Percentiles rank a stretch among this genome's conserved stretches.
Conservation (phyloP, 2,797 vertebrate species). For the Percopsis omiscomaycus region DNA sequence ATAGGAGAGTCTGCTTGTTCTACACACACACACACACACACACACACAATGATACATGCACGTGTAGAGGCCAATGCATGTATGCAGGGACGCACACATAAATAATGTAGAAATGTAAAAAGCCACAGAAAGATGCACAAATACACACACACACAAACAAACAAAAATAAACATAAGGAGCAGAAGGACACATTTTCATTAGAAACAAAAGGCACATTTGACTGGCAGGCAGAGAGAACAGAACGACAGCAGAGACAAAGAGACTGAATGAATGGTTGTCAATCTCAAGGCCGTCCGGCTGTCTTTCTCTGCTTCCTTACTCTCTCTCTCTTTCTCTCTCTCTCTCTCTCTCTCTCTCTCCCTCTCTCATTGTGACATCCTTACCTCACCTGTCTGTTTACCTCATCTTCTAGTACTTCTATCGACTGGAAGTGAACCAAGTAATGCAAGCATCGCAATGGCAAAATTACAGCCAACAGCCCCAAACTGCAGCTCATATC, state of each 20-base stretch:
- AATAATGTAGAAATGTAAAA: neutral
- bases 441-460: neutral
- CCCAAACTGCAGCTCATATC: neutral
- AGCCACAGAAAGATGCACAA: neutral
- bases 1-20: conserved; percentile 69
- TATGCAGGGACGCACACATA: conserved; percentile 18
- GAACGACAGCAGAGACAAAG: neutral
- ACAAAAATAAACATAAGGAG: neutral
- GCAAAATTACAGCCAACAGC: conserved; percentile 4
- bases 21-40: conserved; percentile 32
- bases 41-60: neutral
- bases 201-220: conserved; percentile 1
- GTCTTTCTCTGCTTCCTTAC: neutral
- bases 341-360: conserved; percentile 3
- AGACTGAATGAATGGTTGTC: neutral
- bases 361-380: neutral
- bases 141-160: neutral
- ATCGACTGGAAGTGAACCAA: neutral
- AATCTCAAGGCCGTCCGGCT: neutral
- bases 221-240: neutral
- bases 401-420: conserved; percentile 1
- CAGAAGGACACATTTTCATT: neutral
- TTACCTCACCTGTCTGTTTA: neutral
- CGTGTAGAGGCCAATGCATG: conserved; percentile 8
- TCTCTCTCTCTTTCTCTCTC: neutral